phyloP scores from a whole-genome alignment of 1,140 invertebrate species.

The Stratiolaelaps scimitus region DNA sequence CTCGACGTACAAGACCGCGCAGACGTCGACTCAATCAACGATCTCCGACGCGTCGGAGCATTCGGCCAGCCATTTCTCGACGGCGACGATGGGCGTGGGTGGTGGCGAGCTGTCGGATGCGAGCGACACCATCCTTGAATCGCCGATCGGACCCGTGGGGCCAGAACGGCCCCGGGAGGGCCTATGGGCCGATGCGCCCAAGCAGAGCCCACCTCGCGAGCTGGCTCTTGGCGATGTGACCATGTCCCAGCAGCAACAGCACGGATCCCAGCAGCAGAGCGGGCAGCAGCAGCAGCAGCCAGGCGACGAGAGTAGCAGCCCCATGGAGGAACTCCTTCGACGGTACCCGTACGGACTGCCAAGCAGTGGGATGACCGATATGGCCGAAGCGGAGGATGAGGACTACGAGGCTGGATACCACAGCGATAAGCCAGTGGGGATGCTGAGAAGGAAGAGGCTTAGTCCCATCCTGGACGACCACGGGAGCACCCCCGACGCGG shows the following conservation, averaged over 20 bases:
- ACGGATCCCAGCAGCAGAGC: background rate
- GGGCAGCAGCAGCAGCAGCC: background rate
- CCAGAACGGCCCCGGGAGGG: background rate
- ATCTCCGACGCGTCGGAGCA: slow-evolving; percentile 19
- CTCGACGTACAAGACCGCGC: slow-evolving; percentile 22
- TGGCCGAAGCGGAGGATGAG: slow-evolving; percentile 55
- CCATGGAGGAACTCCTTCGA: slow-evolving; percentile 22
- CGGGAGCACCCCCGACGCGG: slow-evolving; percentile 26
- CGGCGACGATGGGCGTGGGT: background rate
- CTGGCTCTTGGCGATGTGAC: too few species aligned
- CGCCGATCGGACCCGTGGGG: slow-evolving; percentile 13
- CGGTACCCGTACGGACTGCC: slow-evolving; percentile 25
- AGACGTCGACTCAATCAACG: slow-evolving; percentile 17
- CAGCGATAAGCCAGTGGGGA: slow-evolving; percentile 41
- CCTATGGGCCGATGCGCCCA: slow-evolving; percentile 2
- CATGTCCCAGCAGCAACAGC: background rate
- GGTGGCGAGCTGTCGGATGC: slow-evolving; percentile 17
- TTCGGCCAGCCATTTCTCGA: slow-evolving; percentile 24
- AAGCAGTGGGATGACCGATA: slow-evolving; percentile 52
- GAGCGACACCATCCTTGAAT: slow-evolving; percentile 25
- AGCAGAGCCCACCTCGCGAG: background rate
- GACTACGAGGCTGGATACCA: slow-evolving; percentile 41
- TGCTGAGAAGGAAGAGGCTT: slow-evolving; percentile 60
- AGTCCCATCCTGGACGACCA: slow-evolving; percentile 26
- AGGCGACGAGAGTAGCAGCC: slow-evolving; percentile 20